phyloP scores from a whole-genome alignment of 2,888 invertebrate species.

The Cremastinae sp. region DNA sequence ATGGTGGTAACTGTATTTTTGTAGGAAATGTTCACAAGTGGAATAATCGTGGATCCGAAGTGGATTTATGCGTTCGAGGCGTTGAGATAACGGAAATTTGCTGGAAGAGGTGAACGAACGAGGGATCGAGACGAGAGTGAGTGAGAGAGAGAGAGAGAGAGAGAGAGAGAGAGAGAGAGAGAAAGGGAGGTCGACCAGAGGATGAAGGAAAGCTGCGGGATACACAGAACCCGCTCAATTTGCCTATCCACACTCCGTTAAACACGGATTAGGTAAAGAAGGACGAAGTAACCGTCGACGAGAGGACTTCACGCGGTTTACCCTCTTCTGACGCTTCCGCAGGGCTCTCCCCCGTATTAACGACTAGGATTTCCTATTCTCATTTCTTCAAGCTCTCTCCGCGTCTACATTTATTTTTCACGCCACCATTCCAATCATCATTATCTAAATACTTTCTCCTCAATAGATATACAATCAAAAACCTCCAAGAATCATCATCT shows the following conservation, averaged over 20 bases:
- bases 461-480: constrained; percentile 7
- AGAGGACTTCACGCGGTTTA: constrained; percentile 50
- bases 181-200: constrained; percentile 2
- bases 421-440: constrained; percentile 25
- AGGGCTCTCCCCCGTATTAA: constrained; percentile 44
- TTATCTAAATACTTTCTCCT: constrained; percentile 31
- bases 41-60: constrained; percentile 42
- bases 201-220: too few species aligned
- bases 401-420: constrained; percentile 5
- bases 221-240: constrained; percentile 61
- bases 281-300: constrained; percentile 54
- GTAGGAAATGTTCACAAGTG: constrained; percentile 27
- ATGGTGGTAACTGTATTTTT: too few species aligned
- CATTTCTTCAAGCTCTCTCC: constrained; percentile 25
- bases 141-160: too few species aligned
- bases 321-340: constrained; percentile 54
- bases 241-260: constrained; percentile 62
- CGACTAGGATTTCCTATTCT: constrained; percentile 37
- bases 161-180: too few species aligned
- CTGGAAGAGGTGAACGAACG: constrained; percentile 15
- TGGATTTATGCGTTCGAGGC: constrained; percentile 43
- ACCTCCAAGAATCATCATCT: too few species aligned
- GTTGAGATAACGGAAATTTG: constrained; percentile 42
- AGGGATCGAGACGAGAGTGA: constrained; percentile 22
- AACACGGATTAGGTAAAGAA: constrained; percentile 59